phyloP scores from a whole-genome alignment of 2,888 invertebrate species.

The Trypoxylon attenuatum region DNA sequence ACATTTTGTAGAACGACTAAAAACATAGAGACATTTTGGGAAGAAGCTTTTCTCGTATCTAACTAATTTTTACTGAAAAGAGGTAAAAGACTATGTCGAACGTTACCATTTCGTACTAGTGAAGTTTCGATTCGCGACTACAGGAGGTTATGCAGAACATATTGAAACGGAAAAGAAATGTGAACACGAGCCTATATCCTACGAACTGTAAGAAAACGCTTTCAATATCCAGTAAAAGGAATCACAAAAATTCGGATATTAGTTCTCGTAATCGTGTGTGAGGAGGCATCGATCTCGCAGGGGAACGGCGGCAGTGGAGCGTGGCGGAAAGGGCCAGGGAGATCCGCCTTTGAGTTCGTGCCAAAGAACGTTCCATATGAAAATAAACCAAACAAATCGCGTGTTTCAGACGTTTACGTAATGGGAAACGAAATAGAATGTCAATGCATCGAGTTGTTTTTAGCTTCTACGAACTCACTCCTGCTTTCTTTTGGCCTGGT shows the following conservation, averaged over 20 bases:
- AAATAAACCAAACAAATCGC: conserved; percentile 64
- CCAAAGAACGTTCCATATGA: conserved; percentile 66
- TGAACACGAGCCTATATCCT: no score
- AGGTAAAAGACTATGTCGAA: no score
- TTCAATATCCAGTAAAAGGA: conserved; percentile 67
- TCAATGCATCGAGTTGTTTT: conserved; percentile 61
- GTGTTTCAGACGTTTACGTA: conserved; percentile 68
- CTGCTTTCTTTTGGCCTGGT: not conserved
- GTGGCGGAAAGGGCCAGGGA: conserved; percentile 24
- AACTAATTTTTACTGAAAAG: no score
- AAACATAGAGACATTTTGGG: no score
- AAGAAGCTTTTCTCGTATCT: no score
- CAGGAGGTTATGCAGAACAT: no score
- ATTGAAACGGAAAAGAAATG: no score
- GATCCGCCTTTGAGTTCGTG: conserved; percentile 60
- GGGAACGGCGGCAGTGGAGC: conserved; percentile 13
- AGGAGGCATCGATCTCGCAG: conserved; percentile 44
- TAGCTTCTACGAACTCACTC: conserved; percentile 17
- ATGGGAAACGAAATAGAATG: conserved; percentile 71
- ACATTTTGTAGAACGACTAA: no score
- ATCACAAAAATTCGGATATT: conserved; percentile 71
- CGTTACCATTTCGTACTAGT: no score
- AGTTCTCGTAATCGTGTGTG: conserved; percentile 67
- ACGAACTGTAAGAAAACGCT: no score
- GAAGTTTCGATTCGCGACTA: no score